phyloP scores from a whole-genome alignment of 2,113 vertebrate species.

The Tonatia bakeri region DNA sequence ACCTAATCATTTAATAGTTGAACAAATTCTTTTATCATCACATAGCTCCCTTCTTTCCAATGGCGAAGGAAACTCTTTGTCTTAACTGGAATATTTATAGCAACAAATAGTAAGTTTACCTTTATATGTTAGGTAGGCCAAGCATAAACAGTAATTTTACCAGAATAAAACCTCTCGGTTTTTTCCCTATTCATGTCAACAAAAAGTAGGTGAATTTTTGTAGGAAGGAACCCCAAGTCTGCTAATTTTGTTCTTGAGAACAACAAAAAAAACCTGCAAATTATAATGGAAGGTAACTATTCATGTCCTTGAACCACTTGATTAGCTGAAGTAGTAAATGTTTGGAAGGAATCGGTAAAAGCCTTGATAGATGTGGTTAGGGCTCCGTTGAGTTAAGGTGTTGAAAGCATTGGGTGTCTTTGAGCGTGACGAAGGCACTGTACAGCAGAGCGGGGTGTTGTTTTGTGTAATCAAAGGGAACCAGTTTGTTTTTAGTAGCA shows the following conservation, averaged over 20 bases:
- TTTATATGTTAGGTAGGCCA: background rate
- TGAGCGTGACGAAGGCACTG: background rate
- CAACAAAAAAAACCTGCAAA: constrained; percentile 17
- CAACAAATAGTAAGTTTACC: background rate
- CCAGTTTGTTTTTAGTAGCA: constrained; percentile 51
- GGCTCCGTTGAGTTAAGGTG: background rate
- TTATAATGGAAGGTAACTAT: constrained; percentile 61
- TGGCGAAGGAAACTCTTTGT: background rate
- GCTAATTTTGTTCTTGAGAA: constrained; percentile 38
- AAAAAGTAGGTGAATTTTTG: background rate
- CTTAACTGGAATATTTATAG: background rate
- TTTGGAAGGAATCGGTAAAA: constrained; percentile 48
- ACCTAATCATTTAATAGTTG: background rate
- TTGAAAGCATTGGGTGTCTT: constrained; percentile 5
- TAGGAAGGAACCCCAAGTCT: background rate
- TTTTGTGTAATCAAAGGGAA: constrained; percentile 45
- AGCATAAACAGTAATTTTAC: background rate
- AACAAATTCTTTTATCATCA: background rate
- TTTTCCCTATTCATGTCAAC: background rate
- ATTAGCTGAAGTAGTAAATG: constrained; percentile 48
- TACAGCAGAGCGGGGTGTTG: constrained; percentile 44
- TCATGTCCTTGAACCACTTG: constrained; percentile 53
- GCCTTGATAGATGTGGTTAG: constrained; percentile 27
- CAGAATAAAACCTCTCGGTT: background rate
- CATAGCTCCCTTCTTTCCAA: background rate